These are phyloP conservation scores for Xyrauchen texanus DNA, from an alignment of 2,113 vertebrate species.

Conservation along the genomic window DNA sequence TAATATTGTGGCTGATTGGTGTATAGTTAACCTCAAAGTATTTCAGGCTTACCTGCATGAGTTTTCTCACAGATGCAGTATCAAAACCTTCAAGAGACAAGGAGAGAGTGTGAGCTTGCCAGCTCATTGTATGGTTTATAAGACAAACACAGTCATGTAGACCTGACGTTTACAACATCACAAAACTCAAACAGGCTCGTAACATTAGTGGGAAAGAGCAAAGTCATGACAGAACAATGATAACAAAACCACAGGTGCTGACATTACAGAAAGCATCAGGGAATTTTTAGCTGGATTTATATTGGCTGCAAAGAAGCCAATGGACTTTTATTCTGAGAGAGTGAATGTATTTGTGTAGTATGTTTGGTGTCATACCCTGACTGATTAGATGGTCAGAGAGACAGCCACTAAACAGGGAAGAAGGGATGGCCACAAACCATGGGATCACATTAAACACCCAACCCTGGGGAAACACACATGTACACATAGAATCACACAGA, in stretches of 20 bases:
- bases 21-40: too few species aligned
- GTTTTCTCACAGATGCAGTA: constrained; percentile 86
- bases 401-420: constrained; percentile 87
- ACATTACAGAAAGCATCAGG: neutral
- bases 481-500: constrained; percentile 16
- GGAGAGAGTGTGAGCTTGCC: constrained; percentile 14
- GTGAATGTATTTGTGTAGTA: neutral
- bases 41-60: constrained; percentile 87
- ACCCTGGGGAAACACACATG: constrained; percentile 74
- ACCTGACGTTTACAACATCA: constrained; percentile 36
- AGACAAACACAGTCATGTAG: neutral
- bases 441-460: constrained; percentile 97
- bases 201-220: constrained; percentile 7
- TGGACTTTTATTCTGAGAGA: neutral
- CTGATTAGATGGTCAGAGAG: constrained; percentile 89
- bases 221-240: neutral
- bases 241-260: constrained; percentile 29
- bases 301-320: neutral
- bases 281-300: neutral
- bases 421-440: constrained; percentile 91
- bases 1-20: too few species aligned
- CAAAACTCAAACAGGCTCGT: constrained; percentile 17
- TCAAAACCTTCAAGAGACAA: constrained; percentile 79
- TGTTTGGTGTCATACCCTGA: constrained; percentile 76
- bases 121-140: neutral